Conservation (phyloP, 2,888 invertebrate genomes). For the Rhingia campestris region DNA sequence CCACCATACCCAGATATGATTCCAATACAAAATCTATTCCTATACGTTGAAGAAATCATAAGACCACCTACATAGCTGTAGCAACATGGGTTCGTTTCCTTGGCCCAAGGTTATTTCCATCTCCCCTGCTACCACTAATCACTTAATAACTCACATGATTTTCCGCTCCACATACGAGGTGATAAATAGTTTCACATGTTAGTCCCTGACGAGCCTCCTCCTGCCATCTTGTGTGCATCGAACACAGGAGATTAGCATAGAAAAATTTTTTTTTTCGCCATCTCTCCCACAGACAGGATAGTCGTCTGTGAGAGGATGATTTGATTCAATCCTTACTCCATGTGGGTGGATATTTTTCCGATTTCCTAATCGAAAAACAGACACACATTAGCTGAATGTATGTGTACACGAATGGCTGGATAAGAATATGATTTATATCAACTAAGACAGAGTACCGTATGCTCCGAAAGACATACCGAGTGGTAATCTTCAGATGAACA, state of each 20-base stretch:
- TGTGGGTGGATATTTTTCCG: constrained; percentile 25
- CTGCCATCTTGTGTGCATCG: neutral
- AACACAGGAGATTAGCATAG: constrained; percentile 32
- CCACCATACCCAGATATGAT: neutral
- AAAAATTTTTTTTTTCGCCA: constrained; percentile 16
- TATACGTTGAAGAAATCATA: neutral
- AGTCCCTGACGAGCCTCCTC: neutral
- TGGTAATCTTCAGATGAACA: neutral
- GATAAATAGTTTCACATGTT: constrained; percentile 45
- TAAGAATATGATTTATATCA: constrained; percentile 25
- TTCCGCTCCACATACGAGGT: constrained; percentile 52
- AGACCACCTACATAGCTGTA: neutral
- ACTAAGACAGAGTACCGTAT: neutral
- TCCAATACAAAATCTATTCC: neutral
- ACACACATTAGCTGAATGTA: neutral
- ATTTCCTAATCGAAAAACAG: constrained; percentile 11
- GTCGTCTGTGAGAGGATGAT: neutral
- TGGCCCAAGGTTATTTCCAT: constrained; percentile 10
- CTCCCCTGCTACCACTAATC: constrained; percentile 26
- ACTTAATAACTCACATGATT: constrained; percentile 51
- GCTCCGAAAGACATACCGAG: neutral
- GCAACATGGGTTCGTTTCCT: too few species aligned
- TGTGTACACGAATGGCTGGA: neutral
- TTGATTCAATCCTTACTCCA: constrained; percentile 14
- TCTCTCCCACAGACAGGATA: neutral